phyloP scores from a whole-genome alignment of 1,140 invertebrate genomes.

The Aporrectodea caliginosa region DNA sequence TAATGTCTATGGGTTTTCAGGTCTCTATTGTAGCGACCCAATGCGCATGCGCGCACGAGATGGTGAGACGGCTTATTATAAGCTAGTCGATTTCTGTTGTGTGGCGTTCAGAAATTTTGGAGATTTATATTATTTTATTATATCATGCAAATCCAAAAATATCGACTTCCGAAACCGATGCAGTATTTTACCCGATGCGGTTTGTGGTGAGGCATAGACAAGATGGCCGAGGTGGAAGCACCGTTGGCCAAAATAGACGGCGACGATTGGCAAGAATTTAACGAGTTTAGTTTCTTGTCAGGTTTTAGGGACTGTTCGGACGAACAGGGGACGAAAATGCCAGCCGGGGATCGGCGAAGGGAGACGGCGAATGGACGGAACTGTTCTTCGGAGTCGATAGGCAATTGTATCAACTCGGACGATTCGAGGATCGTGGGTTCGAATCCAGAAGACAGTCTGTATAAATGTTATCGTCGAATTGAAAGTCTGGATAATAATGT shows the following conservation, averaged over 20 bases:
- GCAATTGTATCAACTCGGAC: not conserved
- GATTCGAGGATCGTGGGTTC: not conserved
- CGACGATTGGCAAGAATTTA: not conserved
- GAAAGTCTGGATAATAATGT: not conserved
- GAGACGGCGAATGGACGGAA: not conserved
- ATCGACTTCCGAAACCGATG: no score
- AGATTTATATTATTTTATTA: no score
- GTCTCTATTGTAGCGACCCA: no score
- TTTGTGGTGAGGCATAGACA: no score
- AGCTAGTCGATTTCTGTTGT: no score
- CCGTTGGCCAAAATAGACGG: not conserved
- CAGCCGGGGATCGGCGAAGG: not conserved
- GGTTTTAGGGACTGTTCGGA: not conserved
- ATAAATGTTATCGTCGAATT: not conserved
- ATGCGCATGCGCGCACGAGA: no score
- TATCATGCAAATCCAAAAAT: no score
- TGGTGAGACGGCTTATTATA: no score
- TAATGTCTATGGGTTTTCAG: no score
- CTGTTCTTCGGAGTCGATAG: not conserved
- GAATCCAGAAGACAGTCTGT: not conserved
- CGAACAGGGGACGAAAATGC: not conserved
- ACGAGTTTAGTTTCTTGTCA: not conserved
- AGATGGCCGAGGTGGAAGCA: not conserved
- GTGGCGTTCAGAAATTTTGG: no score
- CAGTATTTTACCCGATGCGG: no score